Conservation (phyloP, 2,797 vertebrate genomes). For the Myotis vivesi region DNA sequence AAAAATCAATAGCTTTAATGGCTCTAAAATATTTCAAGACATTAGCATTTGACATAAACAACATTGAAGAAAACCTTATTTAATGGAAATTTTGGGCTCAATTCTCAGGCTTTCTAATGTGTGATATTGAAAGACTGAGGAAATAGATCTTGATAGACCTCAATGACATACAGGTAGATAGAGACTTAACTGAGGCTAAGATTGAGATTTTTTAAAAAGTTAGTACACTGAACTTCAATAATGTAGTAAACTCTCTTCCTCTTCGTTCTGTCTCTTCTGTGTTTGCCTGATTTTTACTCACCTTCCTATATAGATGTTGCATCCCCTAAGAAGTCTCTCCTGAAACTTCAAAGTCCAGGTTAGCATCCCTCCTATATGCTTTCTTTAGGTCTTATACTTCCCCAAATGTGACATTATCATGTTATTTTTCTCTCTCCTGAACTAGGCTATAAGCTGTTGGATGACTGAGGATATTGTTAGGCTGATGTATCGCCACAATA, state of each 20-base stretch:
- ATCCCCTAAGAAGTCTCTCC: not conserved
- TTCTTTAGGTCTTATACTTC: not conserved
- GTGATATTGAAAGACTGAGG: constrained; percentile 38
- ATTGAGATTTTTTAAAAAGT: not conserved
- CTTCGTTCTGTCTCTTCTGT: not conserved
- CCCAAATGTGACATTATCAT: not conserved
- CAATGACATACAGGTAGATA: not conserved
- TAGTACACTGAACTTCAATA: not conserved
- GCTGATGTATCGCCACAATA: not conserved
- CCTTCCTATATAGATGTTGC: not conserved
- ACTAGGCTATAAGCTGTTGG: not conserved
- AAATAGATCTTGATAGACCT: not conserved
- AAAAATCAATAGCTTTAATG: constrained; percentile 69
- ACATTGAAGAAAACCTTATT: constrained; percentile 37
- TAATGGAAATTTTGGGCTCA: constrained; percentile 41
- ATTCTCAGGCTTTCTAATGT: constrained; percentile 9
- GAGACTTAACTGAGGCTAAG: not conserved
- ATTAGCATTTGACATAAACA: constrained; percentile 62
- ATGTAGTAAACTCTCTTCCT: not conserved
- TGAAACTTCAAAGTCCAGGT: not conserved
- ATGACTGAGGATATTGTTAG: not conserved
- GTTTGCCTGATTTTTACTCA: not conserved
- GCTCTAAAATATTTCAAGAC: constrained; percentile 51
- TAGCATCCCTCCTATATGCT: not conserved
- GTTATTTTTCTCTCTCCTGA: not conserved